These are phyloP conservation scores for Hydropsyche tenuis DNA, from an alignment of 1,140 invertebrate genomes.

Conservation along the genomic window DNA sequence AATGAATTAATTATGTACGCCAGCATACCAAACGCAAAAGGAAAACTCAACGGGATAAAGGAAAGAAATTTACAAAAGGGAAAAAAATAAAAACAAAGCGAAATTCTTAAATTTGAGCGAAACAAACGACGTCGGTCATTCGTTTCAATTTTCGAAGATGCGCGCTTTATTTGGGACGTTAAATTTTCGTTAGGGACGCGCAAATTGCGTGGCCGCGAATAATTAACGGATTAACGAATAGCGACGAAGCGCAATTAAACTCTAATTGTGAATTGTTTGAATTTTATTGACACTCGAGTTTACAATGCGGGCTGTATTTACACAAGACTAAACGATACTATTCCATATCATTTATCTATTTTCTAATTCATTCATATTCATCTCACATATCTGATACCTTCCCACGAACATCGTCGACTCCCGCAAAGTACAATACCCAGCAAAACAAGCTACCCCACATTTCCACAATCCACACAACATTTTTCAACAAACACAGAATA, in stretches of 20 bases:
- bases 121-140: background rate
- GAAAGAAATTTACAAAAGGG: background rate
- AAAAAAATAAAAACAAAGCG: background rate
- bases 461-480: too few species aligned
- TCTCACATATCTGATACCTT: too few species aligned
- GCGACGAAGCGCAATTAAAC: background rate
- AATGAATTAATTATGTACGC: constrained; percentile 28
- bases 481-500: too few species aligned
- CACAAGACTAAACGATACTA: too few species aligned
- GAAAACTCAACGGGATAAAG: background rate
- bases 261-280: background rate
- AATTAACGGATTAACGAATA: too few species aligned
- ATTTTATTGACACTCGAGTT: background rate
- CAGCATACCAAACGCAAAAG: background rate
- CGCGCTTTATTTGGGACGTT: background rate
- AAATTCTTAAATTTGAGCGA: too few species aligned
- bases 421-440: too few species aligned
- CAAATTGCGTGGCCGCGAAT: background rate
- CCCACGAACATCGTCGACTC: too few species aligned
- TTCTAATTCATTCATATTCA: too few species aligned
- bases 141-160: background rate
- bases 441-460: too few species aligned
- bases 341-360: too few species aligned
- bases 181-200: constrained; percentile 1
- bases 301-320: background rate